A percentile compares a stretch with the other conserved stretches of the same genome.
Evolutionary conservation across 2,888 invertebrate species (phyloP).

Genomic region (Lasioglossum leucozonium): DNA sequence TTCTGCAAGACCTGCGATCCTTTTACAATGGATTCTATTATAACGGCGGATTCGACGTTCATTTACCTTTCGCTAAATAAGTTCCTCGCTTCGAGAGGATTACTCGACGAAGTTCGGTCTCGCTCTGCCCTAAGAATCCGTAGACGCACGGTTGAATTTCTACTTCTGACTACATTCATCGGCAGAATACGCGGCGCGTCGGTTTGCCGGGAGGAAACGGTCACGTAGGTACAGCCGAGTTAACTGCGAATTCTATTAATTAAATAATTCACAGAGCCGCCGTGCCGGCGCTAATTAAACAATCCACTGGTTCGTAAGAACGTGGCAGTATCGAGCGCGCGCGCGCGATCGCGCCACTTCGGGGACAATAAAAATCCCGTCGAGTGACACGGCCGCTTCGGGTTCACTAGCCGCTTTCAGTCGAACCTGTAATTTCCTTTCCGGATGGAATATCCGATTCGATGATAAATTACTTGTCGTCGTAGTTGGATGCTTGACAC

Average conservation of each 20-base stretch:
- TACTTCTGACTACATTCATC: constrained; percentile 16
- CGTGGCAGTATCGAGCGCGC: neutral
- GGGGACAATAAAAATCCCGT: constrained; percentile 20
- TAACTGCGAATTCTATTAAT: constrained; percentile 25
- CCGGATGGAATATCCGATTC: constrained; percentile 29
- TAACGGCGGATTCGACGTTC: neutral
- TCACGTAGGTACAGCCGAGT: neutral
- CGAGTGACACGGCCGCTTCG: constrained; percentile 12
- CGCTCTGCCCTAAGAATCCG: neutral
- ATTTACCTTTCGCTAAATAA: constrained; percentile 6
- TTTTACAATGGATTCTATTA: neutral
- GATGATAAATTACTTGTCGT: constrained; percentile 46
- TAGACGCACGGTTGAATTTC: constrained; percentile 10
- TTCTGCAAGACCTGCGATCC: neutral
- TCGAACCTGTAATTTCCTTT: constrained; percentile 39
- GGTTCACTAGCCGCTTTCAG: neutral
- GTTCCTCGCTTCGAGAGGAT: neutral
- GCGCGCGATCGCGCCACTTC: neutral
- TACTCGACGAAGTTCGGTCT: neutral
- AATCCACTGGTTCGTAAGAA: constrained; percentile 14
- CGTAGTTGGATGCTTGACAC: constrained; percentile 23
- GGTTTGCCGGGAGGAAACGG: constrained; percentile 1
- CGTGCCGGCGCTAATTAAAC: constrained; percentile 19
- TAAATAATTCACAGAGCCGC: constrained; percentile 18
- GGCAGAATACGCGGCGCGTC: neutral